These are phyloP conservation scores for Triplophysa yarkandensis DNA, from an alignment of 2,797 vertebrate species.

Conservation along the genomic window DNA sequence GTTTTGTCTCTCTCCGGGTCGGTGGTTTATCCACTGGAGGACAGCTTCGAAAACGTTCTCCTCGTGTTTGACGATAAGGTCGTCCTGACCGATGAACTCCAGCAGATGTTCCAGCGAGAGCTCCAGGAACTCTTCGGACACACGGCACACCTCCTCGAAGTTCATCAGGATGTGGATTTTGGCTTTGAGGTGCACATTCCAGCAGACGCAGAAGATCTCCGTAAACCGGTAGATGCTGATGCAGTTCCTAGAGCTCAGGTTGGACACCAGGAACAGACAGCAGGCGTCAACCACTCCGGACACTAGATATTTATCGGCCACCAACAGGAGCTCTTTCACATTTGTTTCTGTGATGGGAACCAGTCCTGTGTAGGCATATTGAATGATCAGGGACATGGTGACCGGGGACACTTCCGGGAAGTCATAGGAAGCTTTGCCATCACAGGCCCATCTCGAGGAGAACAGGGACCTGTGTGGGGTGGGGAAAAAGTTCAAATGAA, in stretches of 20 bases:
- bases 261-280: conserved; percentile 73
- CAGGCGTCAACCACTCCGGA: conserved; percentile 71
- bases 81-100: conserved; percentile 75
- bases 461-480: no score
- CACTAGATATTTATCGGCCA: conserved; percentile 77
- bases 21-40: conserved; percentile 52
- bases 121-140: conserved; percentile 69
- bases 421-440: no score
- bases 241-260: conserved; percentile 77
- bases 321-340: conserved; percentile 67
- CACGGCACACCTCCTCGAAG: conserved; percentile 75
- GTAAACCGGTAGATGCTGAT: conserved; percentile 79
- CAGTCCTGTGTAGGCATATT: conserved; percentile 69
- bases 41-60: conserved; percentile 45
- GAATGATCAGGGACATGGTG: no score
- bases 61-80: conserved; percentile 78
- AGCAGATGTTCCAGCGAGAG: conserved; percentile 65
- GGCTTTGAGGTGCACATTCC: conserved; percentile 68
- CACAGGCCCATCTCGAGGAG: no score
- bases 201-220: conserved; percentile 56
- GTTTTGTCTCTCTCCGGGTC: conserved; percentile 14
- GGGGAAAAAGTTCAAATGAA: no score
- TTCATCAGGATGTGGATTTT: conserved; percentile 74
- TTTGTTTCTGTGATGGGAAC: conserved; percentile 71
- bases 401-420: no score